These are phyloP conservation scores for Semaprochilodus insignis DNA, from an alignment of 2,797 vertebrate genomes.

Conservation along the genomic window DNA sequence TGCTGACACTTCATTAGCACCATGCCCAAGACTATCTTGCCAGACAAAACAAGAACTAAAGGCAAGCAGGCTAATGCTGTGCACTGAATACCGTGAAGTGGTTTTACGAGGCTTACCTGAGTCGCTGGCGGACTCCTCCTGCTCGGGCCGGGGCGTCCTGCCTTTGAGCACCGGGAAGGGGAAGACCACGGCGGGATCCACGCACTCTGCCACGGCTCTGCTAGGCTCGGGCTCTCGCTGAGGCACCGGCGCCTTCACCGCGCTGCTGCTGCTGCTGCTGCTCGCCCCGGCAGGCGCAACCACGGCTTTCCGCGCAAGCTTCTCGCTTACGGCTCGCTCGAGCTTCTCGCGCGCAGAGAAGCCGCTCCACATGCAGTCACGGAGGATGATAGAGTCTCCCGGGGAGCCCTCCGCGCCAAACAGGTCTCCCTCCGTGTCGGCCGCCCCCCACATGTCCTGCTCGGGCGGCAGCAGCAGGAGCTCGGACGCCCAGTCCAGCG, in stretches of 20 bases:
- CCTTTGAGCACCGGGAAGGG: slow-evolving; percentile 91
- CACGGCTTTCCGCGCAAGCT: slow-evolving; percentile 72
- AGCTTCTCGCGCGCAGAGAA: slow-evolving; percentile 96
- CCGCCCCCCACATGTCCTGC: slow-evolving; percentile 88
- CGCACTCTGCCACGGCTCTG: slow-evolving; percentile 85
- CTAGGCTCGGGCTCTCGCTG: slow-evolving; percentile 71
- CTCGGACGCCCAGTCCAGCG: slow-evolving; percentile 92
- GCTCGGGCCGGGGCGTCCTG: slow-evolving; percentile 61
- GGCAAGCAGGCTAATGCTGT: too few relatives aligned
- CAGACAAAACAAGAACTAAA: too few relatives aligned
- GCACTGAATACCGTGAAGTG: too few relatives aligned
- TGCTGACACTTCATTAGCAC: too few relatives aligned
- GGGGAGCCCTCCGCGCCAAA: slow-evolving; percentile 86
- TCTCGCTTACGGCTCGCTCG: slow-evolving; percentile 92
- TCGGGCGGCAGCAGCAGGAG: slow-evolving; percentile 87
- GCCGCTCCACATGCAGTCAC: slow-evolving; percentile 99
- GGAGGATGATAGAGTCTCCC: slow-evolving; percentile 92
- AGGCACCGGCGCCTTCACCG: slow-evolving; percentile 67
- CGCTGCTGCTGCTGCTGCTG: slow-evolving; percentile 4
- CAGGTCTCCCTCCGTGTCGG: slow-evolving; percentile 79
- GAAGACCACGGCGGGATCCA: slow-evolving; percentile 92
- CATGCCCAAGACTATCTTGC: too few relatives aligned
- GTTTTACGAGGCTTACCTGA: slow-evolving; percentile 81
- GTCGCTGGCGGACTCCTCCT: slow-evolving; percentile 67
- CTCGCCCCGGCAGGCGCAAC: slow-evolving; percentile 59